Evolutionary conservation across 1,140 invertebrate species (phyloP).

Genomic region (Chlorops oryzae): DNA sequence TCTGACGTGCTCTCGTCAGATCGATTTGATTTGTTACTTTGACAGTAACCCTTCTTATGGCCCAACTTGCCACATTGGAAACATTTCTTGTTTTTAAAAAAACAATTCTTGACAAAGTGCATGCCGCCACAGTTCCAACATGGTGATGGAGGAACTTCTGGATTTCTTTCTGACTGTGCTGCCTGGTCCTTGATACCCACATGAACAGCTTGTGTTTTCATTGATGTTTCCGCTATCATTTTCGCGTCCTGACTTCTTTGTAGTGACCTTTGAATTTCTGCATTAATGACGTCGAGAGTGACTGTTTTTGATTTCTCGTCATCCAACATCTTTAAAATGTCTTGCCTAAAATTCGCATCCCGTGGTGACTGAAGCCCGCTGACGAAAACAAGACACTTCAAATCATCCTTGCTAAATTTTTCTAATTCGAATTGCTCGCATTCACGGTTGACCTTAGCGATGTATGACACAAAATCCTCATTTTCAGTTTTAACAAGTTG

Average conservation of each 20-base stretch:
- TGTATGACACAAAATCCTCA: no score
- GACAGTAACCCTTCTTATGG: no score
- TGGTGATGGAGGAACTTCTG: conserved; percentile 1
- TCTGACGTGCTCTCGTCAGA: no score
- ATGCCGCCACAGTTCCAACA: background rate
- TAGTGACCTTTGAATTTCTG: conserved; percentile 6
- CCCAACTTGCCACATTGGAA: background rate
- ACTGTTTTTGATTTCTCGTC: conserved; percentile 5
- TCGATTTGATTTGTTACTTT: no score
- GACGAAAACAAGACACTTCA: conserved; percentile 4
- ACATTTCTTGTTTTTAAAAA: background rate
- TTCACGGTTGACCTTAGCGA: no score
- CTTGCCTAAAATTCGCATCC: conserved; percentile 1
- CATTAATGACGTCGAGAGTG: conserved; percentile 2
- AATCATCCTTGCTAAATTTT: no score
- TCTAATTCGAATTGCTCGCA: no score
- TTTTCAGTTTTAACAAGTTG: no score
- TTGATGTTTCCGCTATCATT: background rate
- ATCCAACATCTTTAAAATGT: conserved; percentile 8
- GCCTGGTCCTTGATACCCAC: background rate
- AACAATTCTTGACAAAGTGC: background rate
- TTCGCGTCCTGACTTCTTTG: conserved; percentile 3
- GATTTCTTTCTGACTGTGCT: background rate
- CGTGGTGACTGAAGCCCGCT: conserved; percentile 1
- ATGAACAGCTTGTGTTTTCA: conserved; percentile 3